Evolutionary conservation across 2,797 vertebrate species (phyloP).

Genomic region (Hippoglossus hippoglossus): DNA sequence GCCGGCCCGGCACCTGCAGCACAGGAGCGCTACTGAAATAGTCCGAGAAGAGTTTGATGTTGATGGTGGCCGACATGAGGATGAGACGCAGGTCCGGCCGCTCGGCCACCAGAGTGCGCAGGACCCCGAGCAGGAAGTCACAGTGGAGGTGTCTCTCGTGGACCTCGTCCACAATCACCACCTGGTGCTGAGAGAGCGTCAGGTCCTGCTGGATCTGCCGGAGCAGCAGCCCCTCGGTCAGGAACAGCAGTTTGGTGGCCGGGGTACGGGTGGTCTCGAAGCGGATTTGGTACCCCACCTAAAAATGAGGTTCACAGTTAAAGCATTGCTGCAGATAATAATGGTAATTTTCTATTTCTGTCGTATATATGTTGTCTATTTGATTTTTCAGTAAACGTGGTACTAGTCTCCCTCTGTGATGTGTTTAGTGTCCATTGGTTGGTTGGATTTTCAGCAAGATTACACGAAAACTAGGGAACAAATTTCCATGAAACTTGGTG

Average conservation of each 20-base stretch:
- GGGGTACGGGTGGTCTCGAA: conserved; percentile 90
- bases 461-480: no score
- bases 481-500: no score
- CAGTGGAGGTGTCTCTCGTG: conserved; percentile 94
- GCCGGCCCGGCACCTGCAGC: conserved; percentile 92
- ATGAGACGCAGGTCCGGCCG: conserved; percentile 87
- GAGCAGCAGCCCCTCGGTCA: conserved; percentile 93
- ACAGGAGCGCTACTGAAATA: conserved; percentile 90
- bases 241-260: conserved; percentile 89
- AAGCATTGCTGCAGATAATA: background rate
- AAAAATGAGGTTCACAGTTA: background rate
- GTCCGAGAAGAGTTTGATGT: conserved; percentile 90
- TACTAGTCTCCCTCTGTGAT: no score
- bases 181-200: conserved; percentile 83
- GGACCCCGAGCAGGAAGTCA: conserved; percentile 91
- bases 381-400: no score
- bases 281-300: conserved; percentile 96
- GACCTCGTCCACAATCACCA: conserved; percentile 92
- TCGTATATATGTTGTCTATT: background rate
- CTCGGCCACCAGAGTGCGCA: conserved; percentile 82
- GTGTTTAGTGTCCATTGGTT: no score
- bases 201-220: conserved; percentile 90
- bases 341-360: background rate
- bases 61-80: conserved; percentile 97
- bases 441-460: no score